Percentiles rank a stretch among this genome's conserved stretches.
phyloP scores from a whole-genome alignment of 1,140 invertebrate species.

The Brachionus angularis region DNA sequence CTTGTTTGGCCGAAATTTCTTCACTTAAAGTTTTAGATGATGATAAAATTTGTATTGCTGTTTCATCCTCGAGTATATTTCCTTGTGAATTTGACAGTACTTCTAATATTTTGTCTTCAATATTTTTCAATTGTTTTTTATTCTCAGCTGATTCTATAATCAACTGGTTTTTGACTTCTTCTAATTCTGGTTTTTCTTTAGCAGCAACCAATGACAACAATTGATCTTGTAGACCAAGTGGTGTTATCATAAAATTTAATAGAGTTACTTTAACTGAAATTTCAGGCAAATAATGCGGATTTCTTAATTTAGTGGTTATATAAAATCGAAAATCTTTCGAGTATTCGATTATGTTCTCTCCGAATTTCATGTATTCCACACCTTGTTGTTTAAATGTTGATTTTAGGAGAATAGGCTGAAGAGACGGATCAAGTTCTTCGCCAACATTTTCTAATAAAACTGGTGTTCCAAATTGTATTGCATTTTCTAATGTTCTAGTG shows the following conservation, averaged over 20 bases:
- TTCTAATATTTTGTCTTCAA: slow-evolving; percentile 87
- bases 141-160: slow-evolving; percentile 58
- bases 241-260: slow-evolving; percentile 60
- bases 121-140: slow-evolving; percentile 77
- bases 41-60: slow-evolving; percentile 83
- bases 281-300: slow-evolving; percentile 59
- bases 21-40: slow-evolving; percentile 73
- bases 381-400: slow-evolving; percentile 57
- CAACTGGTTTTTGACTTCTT: slow-evolving; percentile 59
- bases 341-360: slow-evolving; percentile 58
- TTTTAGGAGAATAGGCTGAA: slow-evolving; percentile 58
- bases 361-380: slow-evolving; percentile 57
- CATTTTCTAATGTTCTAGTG: slow-evolving; percentile 56
- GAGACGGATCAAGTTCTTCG: slow-evolving; percentile 58
- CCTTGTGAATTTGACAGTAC: slow-evolving; percentile 71
- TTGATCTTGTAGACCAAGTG: slow-evolving; percentile 58
- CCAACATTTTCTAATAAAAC: slow-evolving; percentile 58
- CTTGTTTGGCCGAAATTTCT: slow-evolving; percentile 65
- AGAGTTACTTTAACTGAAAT: slow-evolving; percentile 58
- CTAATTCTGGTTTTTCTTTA: slow-evolving; percentile 58
- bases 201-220: slow-evolving; percentile 58
- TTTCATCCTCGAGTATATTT: slow-evolving; percentile 93
- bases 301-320: slow-evolving; percentile 57
- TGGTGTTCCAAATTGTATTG: slow-evolving; percentile 58
- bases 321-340: slow-evolving; percentile 53